Conservation (phyloP, 2,797 vertebrate genomes). For the Chromis chromis region DNA sequence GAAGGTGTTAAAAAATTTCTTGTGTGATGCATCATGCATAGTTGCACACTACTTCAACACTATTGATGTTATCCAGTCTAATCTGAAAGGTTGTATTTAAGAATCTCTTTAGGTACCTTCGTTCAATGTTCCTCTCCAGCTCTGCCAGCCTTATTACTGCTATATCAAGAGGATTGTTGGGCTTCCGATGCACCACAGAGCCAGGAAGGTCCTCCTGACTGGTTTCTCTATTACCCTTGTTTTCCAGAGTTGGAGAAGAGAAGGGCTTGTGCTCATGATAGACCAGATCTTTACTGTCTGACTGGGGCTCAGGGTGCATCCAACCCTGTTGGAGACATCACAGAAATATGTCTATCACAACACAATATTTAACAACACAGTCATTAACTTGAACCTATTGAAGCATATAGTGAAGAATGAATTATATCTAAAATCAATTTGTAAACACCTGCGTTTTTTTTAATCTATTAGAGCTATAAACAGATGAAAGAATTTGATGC, state of each 20-base stretch:
- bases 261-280: slow-evolving; percentile 94
- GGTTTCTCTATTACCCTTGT: slow-evolving; percentile 80
- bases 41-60: background rate
- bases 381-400: background rate
- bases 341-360: slow-evolving; percentile 15
- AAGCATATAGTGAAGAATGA: background rate
- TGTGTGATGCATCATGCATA: background rate
- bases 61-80: slow-evolving; percentile 92
- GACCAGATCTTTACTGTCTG: slow-evolving; percentile 93
- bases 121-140: slow-evolving; percentile 98
- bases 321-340: slow-evolving; percentile 87
- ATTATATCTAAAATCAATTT: too few relatives aligned
- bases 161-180: slow-evolving; percentile 97
- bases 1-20: background rate
- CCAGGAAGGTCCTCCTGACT: slow-evolving; percentile 81
- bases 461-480: background rate
- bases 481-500: background rate
- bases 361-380: slow-evolving; percentile 2
- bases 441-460: background rate
- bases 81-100: slow-evolving; percentile 94
- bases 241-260: slow-evolving; percentile 80
- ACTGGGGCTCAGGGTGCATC: slow-evolving; percentile 92
- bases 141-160: slow-evolving; percentile 94
- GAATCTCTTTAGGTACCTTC: slow-evolving; percentile 96
- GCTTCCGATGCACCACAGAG: slow-evolving; percentile 86